Percentiles rank a stretch among this genome's conserved stretches.
Evolutionary conservation across 2,797 vertebrate genomes (phyloP).

Genomic region (Melanotaenia pygmaea): DNA sequence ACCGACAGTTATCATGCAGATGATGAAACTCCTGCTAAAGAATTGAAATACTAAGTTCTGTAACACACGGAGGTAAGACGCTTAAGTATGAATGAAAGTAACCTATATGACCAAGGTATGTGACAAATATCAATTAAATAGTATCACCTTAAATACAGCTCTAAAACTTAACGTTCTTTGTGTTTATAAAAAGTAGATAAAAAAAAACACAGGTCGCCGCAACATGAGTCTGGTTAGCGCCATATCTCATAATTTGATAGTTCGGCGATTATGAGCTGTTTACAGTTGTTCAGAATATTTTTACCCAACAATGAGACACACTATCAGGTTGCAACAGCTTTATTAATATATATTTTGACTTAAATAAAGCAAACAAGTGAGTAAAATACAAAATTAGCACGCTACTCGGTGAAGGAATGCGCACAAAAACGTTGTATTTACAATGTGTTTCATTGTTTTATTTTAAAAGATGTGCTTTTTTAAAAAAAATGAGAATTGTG

Average conservation of each 20-base stretch:
- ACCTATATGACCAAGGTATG: neutral
- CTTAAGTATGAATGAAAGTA: neutral
- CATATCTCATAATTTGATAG: neutral
- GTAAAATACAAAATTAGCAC: neutral
- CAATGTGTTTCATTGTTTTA: neutral
- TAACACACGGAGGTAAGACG: neutral
- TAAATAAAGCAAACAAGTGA: neutral
- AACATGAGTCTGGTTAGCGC: neutral
- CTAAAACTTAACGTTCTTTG: neutral
- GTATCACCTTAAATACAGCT: neutral
- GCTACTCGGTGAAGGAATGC: neutral
- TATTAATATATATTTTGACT: neutral
- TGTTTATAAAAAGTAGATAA: neutral
- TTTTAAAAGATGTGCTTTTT: neutral
- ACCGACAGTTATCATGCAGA: conserved; percentile 15
- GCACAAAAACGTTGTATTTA: neutral
- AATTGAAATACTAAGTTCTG: conserved; percentile 30
- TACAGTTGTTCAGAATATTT: conserved; percentile 34
- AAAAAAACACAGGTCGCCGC: neutral
- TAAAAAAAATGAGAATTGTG: neutral
- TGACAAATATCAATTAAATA: neutral
- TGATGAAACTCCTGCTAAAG: conserved; percentile 55
- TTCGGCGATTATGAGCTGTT: neutral
- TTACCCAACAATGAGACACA: conserved; percentile 16
- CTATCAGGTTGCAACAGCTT: neutral